phyloP scores from a whole-genome alignment of 2,797 vertebrate genomes.

The Microctenopoma lineatum region DNA sequence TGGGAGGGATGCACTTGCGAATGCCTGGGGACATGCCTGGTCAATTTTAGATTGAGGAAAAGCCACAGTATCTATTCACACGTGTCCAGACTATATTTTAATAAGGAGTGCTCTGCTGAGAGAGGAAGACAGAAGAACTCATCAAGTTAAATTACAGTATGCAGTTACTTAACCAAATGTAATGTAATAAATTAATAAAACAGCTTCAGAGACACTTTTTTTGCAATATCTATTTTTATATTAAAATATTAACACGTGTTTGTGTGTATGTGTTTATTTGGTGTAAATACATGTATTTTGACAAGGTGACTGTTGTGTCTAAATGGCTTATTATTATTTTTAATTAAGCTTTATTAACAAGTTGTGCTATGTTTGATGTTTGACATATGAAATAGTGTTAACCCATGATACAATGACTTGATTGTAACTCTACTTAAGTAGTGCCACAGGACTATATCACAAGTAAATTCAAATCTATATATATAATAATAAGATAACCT shows the following conservation, averaged over 20 bases:
- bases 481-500: slow-evolving; percentile 11
- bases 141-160: not conserved
- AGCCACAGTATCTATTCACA: slow-evolving; percentile 24
- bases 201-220: slow-evolving; percentile 4
- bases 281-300: slow-evolving; percentile 7
- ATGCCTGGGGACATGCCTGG: slow-evolving; percentile 8
- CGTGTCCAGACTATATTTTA: slow-evolving; percentile 19
- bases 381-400: slow-evolving; percentile 1
- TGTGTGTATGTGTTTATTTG: slow-evolving; percentile 3
- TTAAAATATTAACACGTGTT: slow-evolving; percentile 8
- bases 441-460: not conserved
- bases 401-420: not conserved
- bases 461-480: not conserved
- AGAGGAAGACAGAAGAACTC: not conserved
- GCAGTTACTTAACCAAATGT: not conserved
- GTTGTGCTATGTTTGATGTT: not conserved
- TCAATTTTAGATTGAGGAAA: slow-evolving; percentile 19
- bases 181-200: not conserved
- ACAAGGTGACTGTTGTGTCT: not conserved
- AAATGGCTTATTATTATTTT: slow-evolving; percentile 1
- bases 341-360: slow-evolving; percentile 4
- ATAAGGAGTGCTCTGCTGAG: slow-evolving; percentile 15
- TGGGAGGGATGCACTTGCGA: slow-evolving; percentile 3
- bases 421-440: slow-evolving; percentile 6
- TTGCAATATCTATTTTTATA: slow-evolving; percentile 24